Percentiles rank a stretch among this genome's conserved stretches.
These are phyloP conservation scores for Myrmophylax atrothorax DNA, from an alignment of 2,113 vertebrate genomes.

Conservation along the genomic window DNA sequence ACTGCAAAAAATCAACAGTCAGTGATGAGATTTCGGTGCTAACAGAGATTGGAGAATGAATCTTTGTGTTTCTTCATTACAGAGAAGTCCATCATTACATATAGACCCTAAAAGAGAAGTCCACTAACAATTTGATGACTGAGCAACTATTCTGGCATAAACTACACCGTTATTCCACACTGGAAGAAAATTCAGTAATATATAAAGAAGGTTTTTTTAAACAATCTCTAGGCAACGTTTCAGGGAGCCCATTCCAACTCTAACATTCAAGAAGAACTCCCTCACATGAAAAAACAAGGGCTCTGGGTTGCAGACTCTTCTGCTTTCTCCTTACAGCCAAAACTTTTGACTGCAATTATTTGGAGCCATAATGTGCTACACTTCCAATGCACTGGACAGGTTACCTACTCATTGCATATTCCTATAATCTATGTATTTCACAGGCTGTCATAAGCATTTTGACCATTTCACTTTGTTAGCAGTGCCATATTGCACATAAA, in stretches of 20 bases:
- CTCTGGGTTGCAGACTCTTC: neutral
- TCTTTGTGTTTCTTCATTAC: neutral
- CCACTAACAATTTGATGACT: neutral
- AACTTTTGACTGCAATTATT: neutral
- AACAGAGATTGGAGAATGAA: neutral
- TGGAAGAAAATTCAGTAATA: neutral
- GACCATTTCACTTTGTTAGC: neutral
- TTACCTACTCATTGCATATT: neutral
- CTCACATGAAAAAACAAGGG: neutral
- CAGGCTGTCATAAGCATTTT: neutral
- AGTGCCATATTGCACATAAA: accelerated
- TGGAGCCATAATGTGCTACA: neutral
- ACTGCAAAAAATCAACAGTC: neutral
- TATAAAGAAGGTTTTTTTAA: neutral
- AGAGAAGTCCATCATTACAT: neutral
- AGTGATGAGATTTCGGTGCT: accelerated
- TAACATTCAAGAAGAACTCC: neutral
- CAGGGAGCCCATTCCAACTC: neutral
- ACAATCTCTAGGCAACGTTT: neutral
- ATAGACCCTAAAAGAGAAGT: neutral
- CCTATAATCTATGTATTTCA: neutral
- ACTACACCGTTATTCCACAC: neutral
- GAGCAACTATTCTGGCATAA: neutral
- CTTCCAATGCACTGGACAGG: neutral
- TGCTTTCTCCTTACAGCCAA: neutral